Evolutionary conservation across 2,797 vertebrate species (phyloP).

Genomic region (Brachyalestes nurse): DNA sequence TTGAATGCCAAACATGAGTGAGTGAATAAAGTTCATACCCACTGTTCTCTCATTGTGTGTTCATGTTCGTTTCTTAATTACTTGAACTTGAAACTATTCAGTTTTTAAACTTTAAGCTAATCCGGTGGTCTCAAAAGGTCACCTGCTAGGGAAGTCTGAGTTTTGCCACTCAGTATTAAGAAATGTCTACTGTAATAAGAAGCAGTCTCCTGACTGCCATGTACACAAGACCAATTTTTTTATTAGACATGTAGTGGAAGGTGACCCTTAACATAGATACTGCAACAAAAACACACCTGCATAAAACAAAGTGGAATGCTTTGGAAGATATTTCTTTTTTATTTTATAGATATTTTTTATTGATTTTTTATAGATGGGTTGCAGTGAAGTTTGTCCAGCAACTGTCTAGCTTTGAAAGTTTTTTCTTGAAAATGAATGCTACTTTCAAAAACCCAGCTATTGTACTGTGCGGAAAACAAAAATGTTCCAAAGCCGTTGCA

Average conservation of each 20-base stretch:
- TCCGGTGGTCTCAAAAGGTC: background rate
- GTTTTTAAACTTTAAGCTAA: background rate
- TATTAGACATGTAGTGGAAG: background rate
- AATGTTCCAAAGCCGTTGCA: too few species aligned
- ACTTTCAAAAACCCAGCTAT: too few species aligned
- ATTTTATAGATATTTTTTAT: too few species aligned
- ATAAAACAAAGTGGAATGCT: background rate
- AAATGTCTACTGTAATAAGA: background rate
- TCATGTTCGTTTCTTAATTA: too few species aligned
- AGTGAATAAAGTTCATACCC: background rate
- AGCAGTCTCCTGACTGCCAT: background rate
- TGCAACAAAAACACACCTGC: background rate
- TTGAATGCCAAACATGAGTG: background rate
- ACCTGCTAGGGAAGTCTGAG: background rate
- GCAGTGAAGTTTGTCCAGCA: too few species aligned
- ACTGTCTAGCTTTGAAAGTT: too few species aligned
- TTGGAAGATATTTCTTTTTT: background rate
- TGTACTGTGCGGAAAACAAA: too few species aligned
- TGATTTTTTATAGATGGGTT: too few species aligned
- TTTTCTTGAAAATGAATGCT: too few species aligned
- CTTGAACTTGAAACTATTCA: too few species aligned
- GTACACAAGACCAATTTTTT: background rate
- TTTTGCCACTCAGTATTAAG: background rate
- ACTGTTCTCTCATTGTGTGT: background rate
- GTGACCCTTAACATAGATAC: background rate